Percentiles rank a stretch among this genome's conserved stretches.
phyloP scores from a whole-genome alignment of 2,113 vertebrate species.

The Illadopsis cleaveri region DNA sequence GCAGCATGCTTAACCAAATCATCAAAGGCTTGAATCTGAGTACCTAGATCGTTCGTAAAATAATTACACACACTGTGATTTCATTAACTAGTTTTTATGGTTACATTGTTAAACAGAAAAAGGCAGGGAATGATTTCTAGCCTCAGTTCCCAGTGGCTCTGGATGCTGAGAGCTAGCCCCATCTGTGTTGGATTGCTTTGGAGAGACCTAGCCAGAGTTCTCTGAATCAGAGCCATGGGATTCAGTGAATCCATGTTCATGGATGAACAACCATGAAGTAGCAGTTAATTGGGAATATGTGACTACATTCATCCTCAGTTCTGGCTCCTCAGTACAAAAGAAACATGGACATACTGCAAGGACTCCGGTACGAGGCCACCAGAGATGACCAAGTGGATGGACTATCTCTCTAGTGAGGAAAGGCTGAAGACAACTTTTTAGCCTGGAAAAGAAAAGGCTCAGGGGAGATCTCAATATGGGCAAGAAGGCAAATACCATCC shows the following conservation, averaged over 20 bases:
- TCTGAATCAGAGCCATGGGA: not conserved
- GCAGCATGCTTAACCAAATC: not conserved
- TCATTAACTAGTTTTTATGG: not conserved
- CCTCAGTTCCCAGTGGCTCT: not conserved
- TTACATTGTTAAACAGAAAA: not conserved
- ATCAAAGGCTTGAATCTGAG: not conserved
- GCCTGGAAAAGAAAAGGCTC: not conserved
- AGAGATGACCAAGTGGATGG: not conserved
- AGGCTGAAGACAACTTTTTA: not conserved
- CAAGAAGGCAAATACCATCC: not conserved
- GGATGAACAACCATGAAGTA: not conserved
- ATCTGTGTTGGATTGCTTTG: not conserved
- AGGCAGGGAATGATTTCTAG: not conserved
- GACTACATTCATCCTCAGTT: not conserved
- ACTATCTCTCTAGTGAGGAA: not conserved
- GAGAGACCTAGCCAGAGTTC: not conserved
- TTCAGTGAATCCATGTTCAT: no score
- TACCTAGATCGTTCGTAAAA: not conserved
- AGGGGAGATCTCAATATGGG: not conserved
- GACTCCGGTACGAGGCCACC: no score
- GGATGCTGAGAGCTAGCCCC: not conserved
- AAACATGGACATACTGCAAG: not conserved
- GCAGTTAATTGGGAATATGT: not conserved
- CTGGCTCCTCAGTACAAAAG: not conserved
- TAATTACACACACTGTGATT: not conserved